phyloP scores from a whole-genome alignment of 2,113 vertebrate genomes.

The Gambusia affinis region DNA sequence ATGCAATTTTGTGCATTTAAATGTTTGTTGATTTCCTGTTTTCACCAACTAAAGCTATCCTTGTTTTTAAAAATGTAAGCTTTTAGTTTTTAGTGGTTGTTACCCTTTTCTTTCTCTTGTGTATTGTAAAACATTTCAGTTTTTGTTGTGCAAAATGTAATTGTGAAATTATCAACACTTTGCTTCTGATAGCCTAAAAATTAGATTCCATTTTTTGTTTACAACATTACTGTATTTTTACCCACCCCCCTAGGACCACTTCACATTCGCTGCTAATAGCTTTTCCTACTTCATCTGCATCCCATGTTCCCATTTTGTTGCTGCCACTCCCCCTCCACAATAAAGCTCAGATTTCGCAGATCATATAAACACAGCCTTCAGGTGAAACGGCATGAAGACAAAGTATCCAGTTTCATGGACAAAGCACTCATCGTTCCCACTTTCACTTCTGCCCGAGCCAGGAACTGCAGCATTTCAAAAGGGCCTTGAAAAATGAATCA shows the following conservation, averaged over 20 bases:
- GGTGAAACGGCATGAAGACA: conserved; percentile 6
- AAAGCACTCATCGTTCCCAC: conserved; percentile 6
- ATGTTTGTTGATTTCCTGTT: background rate
- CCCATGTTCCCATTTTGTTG: conserved; percentile 33
- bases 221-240: background rate
- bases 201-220: background rate
- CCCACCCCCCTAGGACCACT: conserved; percentile 33
- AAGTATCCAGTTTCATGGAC: conserved; percentile 31
- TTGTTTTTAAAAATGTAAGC: background rate
- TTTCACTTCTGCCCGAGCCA: conserved; percentile 13
- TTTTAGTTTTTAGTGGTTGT: background rate
- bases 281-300: conserved; percentile 43
- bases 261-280: conserved; percentile 30
- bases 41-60: background rate
- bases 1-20: too few relatives aligned
- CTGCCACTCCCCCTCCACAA: conserved; percentile 24
- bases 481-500: conserved; percentile 38
- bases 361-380: conserved; percentile 10
- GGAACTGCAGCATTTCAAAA: conserved; percentile 21
- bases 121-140: background rate
- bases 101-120: background rate
- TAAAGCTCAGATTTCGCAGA: conserved; percentile 23
- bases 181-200: background rate
- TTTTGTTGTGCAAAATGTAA: background rate
- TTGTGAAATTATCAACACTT: background rate